Base-by-base conservation (phyloP, 1,140 invertebrate genomes). In the Fragariocoptes setiger region DNA sequence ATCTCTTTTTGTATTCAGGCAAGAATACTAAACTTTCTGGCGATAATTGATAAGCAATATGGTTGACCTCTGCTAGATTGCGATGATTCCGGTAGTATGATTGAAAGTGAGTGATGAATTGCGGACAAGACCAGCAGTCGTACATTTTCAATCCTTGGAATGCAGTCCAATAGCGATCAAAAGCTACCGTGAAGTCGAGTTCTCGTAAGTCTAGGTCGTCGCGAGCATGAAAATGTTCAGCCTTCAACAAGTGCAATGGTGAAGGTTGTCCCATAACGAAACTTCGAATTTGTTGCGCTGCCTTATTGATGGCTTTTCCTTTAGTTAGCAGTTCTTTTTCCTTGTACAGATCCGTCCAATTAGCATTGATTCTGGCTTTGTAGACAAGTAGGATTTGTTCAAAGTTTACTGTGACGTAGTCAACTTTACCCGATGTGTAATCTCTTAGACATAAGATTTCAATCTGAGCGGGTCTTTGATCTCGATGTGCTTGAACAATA, bases 1-100 rank as follows among this genome's bases (percentile, higher is more conserved):
- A 62, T 49, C 80, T 65, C 47, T 71, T 69, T 47, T 74, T 64
- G 56, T 90, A 94, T 50, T 94, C 83, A 1, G 76, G 75, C 56
- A 86, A 76, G 1, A 90, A 59, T 1, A 67, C 63, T 36, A 94
- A 62, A 52, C 71, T 80, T 52, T 79, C 72, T 44, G 76, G 72
- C 0, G 80, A 90, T 2, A 88, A 58, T 25, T 71, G 58, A 45
- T 68, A 70, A 44, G 73, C 67, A 35, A 85, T 61, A 47, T 70
- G 62, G 35, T 69, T 65, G 15, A 72, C 67, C 47, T 73, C 65
- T 13, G 70, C 64, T 8, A 31, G 25, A n/a, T 31, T 31, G n/a
- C 8, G n/a, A n/a, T 31, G 25, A 8, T 31, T 31, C 25, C 25
- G 8, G n/a, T 8, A 31, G n/a, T 8, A 31, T n/a, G n/a, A 31